Base-by-base conservation (phyloP, 2,797 vertebrate species). In the Helostoma temminkii region DNA sequence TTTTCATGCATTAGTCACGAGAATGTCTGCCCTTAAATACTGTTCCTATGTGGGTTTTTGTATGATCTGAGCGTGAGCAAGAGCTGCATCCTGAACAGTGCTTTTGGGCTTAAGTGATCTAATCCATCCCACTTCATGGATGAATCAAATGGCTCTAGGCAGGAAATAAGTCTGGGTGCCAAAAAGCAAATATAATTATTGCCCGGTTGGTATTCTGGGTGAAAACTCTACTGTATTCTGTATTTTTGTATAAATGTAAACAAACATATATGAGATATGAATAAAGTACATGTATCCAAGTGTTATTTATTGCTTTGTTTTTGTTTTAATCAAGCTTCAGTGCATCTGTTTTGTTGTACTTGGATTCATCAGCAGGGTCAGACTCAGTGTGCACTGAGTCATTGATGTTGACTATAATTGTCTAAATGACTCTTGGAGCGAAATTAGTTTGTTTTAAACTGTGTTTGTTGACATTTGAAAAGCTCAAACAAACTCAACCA, bases 211-310 rank as follows among this genome's bases (percentile, higher is more conserved):
- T 89, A 79, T 80, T 87, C 91, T 90, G 93, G 92, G 89, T 88
- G 77, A 93, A 92, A 90, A 89, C 86, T 92, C 92, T 92, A 92
- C 93, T 94, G 91, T 93, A 92, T 92, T 94, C 89, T 94, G 93
- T 94, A 94, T 94, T 94, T 93, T 94, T 94, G 91, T 94, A 94
- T 92, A 91, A 93, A 94, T 94, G 90, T 94, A 92, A 93, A 93
- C 91, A 93, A 91, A 92, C 91, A 91, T 93, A 92, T 92, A 93
- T 91, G 82, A 92, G 83, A 90, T 91, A 93, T 94, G 86, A 94
- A 94, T 94, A 94, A 94, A 94, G 89, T 89, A 88, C 91, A 91
- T 71, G 68, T 94, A 93, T 92, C 84, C 90, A 88, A 84, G 54
- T 84, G 65, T 82, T 82, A n/a, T 25, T 60, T 10, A 7, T 18